Evolutionary conservation across 2,888 invertebrate genomes (phyloP), one percentile per base, ranked within the genome.

Genomic region (Melanostoma scalare): DNA sequence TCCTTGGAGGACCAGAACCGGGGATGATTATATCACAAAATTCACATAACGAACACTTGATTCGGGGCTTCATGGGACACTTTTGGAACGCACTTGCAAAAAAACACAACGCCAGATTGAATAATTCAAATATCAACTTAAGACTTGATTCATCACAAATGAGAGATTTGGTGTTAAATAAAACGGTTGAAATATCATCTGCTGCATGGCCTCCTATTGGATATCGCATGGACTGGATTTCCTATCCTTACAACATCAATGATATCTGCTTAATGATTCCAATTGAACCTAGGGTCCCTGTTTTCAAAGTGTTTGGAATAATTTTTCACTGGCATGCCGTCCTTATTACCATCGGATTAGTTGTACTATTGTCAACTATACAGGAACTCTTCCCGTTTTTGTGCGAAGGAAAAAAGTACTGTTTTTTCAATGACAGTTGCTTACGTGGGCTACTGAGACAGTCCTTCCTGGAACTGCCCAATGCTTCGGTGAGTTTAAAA

Each of bases 231-330:
- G 30, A 42, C 0, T 87, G 87, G 2, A 87, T 65, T 3, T 80
- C 87, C 0, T 89, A 90, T 69, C 89, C 89, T 0, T 89, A 86
- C 8, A 88, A 89, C 35, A 79, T 79, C 10, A 0, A 87, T 52
- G 85, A 88, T 36, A 88, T 87, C 87, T 89, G 90, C 30, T 20
- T 89, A 1, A 87, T 89, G 88, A 36, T 89, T 38, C 90, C 90
- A 0, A 69, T 89, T 4, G 90, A 90, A 69, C 58, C 88, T 0
- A 87, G 88, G 65, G 85, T 89, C 1, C 88, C 90, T 0, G 85
- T 79, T 4, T 75, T 86, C 2, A 85, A 87, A 48, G 89, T 89
- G 31, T 90, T 88, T 35, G 76, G 87, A 5, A 82, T 85, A 3
- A 87, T 89, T 0, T 90, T 90, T 55, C 87, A 89, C n/a, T 76